Evolutionary conservation across 2,888 invertebrate genomes (phyloP), one percentile per base, ranked within the genome.

Genomic region (Taenaris catops): DNA sequence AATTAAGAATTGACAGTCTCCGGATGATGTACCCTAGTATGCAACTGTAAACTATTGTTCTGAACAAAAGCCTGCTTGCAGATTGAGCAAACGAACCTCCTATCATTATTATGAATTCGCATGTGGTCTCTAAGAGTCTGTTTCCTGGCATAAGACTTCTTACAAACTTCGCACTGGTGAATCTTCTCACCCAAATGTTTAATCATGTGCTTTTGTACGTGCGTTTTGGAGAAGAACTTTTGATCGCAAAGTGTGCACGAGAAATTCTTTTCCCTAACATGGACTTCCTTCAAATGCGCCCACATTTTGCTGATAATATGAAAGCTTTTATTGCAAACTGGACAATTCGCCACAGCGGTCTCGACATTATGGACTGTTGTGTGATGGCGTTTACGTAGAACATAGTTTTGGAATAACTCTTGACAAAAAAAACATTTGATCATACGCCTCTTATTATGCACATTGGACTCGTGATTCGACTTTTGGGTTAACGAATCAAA

Each of bases 201-300:
- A 0, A 87, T 49, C 80, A 88, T 86, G 31, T 89, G 89, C 10
- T 86, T 83, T 14, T 83, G 78, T 0, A 89, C 70, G 23, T 83
- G 86, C 0, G 81, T 79, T 2, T 66, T 75, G 0, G 87, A 87
- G 32, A 87, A 89, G 44, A 89, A 89, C 34, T 68, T 75, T 19
- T 78, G 78, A 0, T 83, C 88, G 37, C 89, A 89, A 40, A 88
- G 58, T 0, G 72, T 48, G 27, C 89, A 89, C 0, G 71, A 42
- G 25, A 71, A 88, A 26, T 84, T 76, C 50, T 72, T 81, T 51
- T 84, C 86, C 1, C 64, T 63, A 0, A 83, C 55, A 32, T 89
- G 89, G 0, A 88, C 83, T 20, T 76, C 75, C 32, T 74, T 75
- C 1, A 76, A 31, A 45, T 86, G 86, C 0, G 61, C 59, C 34